These are phyloP conservation scores for Chrysotoxum bicinctum DNA, from an alignment of 2,888 invertebrate genomes.

Conservation along the genomic window DNA sequence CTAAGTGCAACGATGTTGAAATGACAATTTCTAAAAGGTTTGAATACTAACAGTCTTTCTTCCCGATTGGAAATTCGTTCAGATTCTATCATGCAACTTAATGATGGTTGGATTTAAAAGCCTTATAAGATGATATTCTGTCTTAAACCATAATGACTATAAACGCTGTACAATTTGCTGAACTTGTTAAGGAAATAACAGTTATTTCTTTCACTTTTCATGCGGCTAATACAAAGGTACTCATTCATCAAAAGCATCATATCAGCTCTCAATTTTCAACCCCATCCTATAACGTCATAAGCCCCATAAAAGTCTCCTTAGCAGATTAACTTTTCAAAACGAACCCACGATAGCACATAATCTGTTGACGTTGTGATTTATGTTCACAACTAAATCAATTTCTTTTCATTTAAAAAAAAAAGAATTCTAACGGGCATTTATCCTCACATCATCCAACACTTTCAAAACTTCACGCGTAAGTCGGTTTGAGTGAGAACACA, in stretches of 20 bases:
- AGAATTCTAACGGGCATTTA: background rate
- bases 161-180: background rate
- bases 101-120: no score
- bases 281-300: background rate
- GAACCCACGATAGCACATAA: slow-evolving; percentile 53
- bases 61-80: no score
- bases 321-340: slow-evolving; percentile 69
- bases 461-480: slow-evolving; percentile 58
- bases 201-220: background rate
- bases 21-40: no score
- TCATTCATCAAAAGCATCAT: slow-evolving; percentile 17
- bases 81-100: no score
- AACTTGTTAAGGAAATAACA: background rate
- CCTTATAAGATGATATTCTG: no score
- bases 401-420: slow-evolving; percentile 34
- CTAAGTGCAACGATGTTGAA: no score
- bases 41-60: no score
- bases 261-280: slow-evolving; percentile 8
- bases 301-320: slow-evolving; percentile 58
- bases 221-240: background rate
- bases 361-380: slow-evolving; percentile 70
- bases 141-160: background rate
- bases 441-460: slow-evolving; percentile 9
- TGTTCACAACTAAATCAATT: slow-evolving; percentile 71
- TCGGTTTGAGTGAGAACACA: slow-evolving; percentile 31